A percentile compares a stretch with the other conserved stretches of the same genome.
Evolutionary conservation across 2,797 vertebrate species (phyloP).

Genomic region (Buceros bicornis): DNA sequence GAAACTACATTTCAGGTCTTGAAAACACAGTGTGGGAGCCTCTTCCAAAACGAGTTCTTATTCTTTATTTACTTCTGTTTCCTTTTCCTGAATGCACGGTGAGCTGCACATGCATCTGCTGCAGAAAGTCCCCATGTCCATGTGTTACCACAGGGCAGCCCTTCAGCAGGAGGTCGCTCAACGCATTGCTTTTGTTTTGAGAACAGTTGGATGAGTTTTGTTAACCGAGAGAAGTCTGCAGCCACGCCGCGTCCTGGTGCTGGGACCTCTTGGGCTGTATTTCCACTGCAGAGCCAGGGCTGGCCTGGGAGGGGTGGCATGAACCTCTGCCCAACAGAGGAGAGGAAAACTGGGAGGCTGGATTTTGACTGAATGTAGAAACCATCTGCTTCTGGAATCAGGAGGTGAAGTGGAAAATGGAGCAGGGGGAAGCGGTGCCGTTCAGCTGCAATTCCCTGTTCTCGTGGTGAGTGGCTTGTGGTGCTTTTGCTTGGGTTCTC

Average conservation of each 20-base stretch:
- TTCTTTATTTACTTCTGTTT: not conserved
- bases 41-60: not conserved
- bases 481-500: not conserved
- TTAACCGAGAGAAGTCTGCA: not conserved
- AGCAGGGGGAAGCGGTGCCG: not conserved
- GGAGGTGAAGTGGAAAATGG: not conserved
- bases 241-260: fast-evolving
- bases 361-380: not conserved
- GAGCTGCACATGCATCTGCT: not conserved
- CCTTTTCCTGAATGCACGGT: not conserved
- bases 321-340: not conserved
- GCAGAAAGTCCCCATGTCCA: not conserved
- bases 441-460: not conserved
- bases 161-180: not conserved
- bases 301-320: not conserved
- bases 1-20: not conserved
- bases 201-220: not conserved
- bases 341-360: not conserved
- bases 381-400: not conserved
- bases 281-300: not conserved
- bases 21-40: not conserved
- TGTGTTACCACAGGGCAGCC: not conserved
- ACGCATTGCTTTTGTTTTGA: not conserved
- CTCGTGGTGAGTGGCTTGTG: not conserved
- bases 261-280: not conserved